phyloP scores from a whole-genome alignment of 1,140 invertebrate species.

The Meteorus sp. region DNA sequence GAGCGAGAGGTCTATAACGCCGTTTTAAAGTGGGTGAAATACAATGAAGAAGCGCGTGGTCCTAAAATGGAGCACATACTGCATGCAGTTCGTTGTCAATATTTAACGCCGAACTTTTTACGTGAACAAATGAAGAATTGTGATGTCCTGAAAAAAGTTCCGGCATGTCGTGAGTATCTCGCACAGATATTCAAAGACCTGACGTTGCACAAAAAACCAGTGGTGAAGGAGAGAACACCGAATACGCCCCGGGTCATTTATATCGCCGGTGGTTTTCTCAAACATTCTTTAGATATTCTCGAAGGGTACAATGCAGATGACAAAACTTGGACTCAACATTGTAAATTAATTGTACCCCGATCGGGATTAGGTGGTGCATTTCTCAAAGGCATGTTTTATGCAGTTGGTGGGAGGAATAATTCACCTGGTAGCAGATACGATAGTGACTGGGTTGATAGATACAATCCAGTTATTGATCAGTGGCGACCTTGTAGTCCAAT shows the following conservation, averaged over 20 bases:
- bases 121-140: conserved; percentile 91
- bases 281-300: conserved; percentile 81
- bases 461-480: conserved; percentile 75
- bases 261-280: conserved; percentile 85
- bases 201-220: conserved; percentile 78
- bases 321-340: conserved; percentile 77
- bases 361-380: conserved; percentile 88
- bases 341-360: conserved; percentile 77
- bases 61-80: conserved; percentile 86
- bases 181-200: conserved; percentile 88
- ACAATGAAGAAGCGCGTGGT: conserved; percentile 81
- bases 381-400: conserved; percentile 84
- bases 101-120: conserved; percentile 85
- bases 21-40: conserved; percentile 87
- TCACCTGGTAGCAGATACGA: conserved; percentile 72
- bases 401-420: conserved; percentile 89
- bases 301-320: conserved; percentile 88
- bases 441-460: conserved; percentile 62
- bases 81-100: conserved; percentile 85
- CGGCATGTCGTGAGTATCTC: conserved; percentile 86
- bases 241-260: conserved; percentile 86
- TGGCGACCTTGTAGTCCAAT: conserved; percentile 82
- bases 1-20: conserved; percentile 91
- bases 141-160: conserved; percentile 82
- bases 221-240: conserved; percentile 80